These are phyloP conservation scores for Lordiphosa mommai DNA, from an alignment of 1,140 invertebrate species.

Conservation along the genomic window DNA sequence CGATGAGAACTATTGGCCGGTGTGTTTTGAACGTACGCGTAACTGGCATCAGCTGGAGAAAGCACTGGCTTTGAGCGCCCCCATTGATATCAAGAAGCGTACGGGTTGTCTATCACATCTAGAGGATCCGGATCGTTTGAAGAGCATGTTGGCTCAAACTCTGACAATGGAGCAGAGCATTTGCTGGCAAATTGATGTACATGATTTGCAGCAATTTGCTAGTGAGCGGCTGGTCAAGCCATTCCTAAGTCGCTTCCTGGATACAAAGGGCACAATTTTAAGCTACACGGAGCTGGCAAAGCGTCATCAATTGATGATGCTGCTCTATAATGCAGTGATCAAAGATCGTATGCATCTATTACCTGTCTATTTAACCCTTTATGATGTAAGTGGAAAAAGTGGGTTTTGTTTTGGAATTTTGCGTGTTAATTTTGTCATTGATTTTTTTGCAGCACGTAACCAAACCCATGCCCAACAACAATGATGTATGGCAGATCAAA, in stretches of 20 bases:
- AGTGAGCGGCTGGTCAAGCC: slow-evolving; percentile 84
- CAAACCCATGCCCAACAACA: slow-evolving; percentile 43
- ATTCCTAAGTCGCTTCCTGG: slow-evolving; percentile 85
- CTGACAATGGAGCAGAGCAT: slow-evolving; percentile 87
- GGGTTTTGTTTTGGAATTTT: slow-evolving; percentile 40
- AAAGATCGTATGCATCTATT: slow-evolving; percentile 91
- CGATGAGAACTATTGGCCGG: slow-evolving; percentile 93
- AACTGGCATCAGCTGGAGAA: slow-evolving; percentile 91
- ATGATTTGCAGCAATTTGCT: slow-evolving; percentile 86
- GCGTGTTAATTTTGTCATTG: neutral
- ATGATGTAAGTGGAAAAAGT: slow-evolving; percentile 84
- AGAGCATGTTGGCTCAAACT: slow-evolving; percentile 90
- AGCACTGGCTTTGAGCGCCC: slow-evolving; percentile 85
- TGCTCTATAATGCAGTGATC: slow-evolving; percentile 92
- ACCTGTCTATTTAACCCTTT: slow-evolving; percentile 86
- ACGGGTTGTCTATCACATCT: slow-evolving; percentile 93
- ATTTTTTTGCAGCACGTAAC: slow-evolving; percentile 39
- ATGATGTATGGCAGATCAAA: slow-evolving; percentile 77
- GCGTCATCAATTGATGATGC: slow-evolving; percentile 86
- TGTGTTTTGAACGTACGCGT: slow-evolving; percentile 88
- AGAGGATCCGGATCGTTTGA: slow-evolving; percentile 93
- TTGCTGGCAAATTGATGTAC: slow-evolving; percentile 81
- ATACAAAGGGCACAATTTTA: slow-evolving; percentile 51
- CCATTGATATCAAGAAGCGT: slow-evolving; percentile 92
- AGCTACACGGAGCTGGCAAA: slow-evolving; percentile 81